Base-by-base conservation (phyloP, 2,113 vertebrate genomes). In the Fregetta grallaria region DNA sequence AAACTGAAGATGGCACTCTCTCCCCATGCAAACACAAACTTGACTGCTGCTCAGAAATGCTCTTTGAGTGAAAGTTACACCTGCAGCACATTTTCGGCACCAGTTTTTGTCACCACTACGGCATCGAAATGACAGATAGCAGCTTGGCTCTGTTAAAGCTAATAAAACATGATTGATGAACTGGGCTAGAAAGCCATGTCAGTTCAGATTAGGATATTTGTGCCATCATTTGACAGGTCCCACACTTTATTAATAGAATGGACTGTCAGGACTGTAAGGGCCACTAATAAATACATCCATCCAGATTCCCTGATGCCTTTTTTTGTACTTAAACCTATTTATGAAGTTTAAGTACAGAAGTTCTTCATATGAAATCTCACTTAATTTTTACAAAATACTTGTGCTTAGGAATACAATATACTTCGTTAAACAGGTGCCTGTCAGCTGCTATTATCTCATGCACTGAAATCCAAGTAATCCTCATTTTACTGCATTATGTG, bases 1-100 rank as follows among this genome's bases (percentile, higher is more conserved):
- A 53, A 94, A 98, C 98, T 98, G 98, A 98, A 99, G 98, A 98
- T 98, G 98, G 98, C 97, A 98, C 98, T 98, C 96, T 99, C 98
- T 98, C 97, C 97, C 97, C 97, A 71, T 47, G 66, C 71, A 91
- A 96, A 47, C 36, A 68, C 59, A 47, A 73, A 88, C 86, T 58
- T 73, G 70, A 72, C 70, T 71, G 38, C 85, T 59, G 67, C 84
- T 92, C 94, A 67, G 88, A 97, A 94, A 92, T 62, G 27, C 42
- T 88, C 42, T 87, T 90, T 97, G 92, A 96, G 86, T 94, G 95
- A 97, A 97, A 96, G 97, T 97, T 97, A 97, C 96, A 98, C 97
- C 98, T 97, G 98, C 95, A 97, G 94, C 81, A 86, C 90, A 94
- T 80, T 97, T 92, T 95, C 89, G 9, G 94, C 88, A 97, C 97